Evolutionary conservation across 2,888 invertebrate species (phyloP).

Genomic region (Leptinotarsa rubiginosa): DNA sequence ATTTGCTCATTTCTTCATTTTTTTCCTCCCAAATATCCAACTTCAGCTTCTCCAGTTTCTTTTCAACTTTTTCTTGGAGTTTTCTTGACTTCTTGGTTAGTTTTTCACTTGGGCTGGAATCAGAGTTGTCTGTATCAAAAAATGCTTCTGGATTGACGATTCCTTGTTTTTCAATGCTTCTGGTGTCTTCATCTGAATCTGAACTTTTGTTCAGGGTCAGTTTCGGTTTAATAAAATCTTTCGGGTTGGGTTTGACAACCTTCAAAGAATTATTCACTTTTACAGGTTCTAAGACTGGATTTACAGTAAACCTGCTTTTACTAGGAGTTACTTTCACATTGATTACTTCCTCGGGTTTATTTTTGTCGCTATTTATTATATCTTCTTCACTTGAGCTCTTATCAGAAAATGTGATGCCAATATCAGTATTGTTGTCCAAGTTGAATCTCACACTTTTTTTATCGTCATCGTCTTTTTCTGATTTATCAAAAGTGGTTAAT

Average conservation of each 20-base stretch:
- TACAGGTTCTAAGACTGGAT: conserved; percentile 55
- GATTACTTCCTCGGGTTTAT: conserved; percentile 55
- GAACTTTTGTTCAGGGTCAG: conserved; percentile 68
- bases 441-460: conserved; percentile 81
- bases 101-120: conserved; percentile 50
- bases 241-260: conserved; percentile 70
- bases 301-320: conserved; percentile 58
- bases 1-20: conserved; percentile 63
- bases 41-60: conserved; percentile 70
- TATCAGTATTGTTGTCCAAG: conserved; percentile 67
- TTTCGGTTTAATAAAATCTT: conserved; percentile 72
- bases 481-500: conserved; percentile 54
- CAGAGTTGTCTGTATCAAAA: conserved; percentile 49
- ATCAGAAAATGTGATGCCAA: conserved; percentile 64
- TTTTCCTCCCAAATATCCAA: conserved; percentile 70
- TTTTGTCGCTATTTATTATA: conserved; percentile 49
- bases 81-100: conserved; percentile 47
- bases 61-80: conserved; percentile 63
- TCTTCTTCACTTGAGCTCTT: conserved; percentile 61
- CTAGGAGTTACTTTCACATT: conserved; percentile 56
- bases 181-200: conserved; percentile 69
- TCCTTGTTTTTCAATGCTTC: conserved; percentile 55
- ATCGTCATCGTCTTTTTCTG: conserved; percentile 75
- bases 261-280: conserved; percentile 59
- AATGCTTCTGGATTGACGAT: conserved; percentile 48